Conservation (phyloP, 2,888 invertebrate species). For the Petrolisthes cinctipes region DNA sequence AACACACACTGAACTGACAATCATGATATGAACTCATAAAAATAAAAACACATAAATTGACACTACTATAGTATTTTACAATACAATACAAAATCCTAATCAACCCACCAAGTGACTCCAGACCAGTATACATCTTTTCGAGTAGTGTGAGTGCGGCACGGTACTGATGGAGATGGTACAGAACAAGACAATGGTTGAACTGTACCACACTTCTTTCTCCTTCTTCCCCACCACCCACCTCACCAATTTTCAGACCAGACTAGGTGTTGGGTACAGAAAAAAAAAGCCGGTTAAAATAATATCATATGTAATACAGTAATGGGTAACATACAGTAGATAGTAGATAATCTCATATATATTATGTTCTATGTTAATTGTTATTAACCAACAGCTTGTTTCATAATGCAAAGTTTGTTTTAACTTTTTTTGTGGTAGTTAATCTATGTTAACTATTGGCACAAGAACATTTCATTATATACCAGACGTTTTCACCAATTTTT, state of each 20-base stretch:
- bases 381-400: too few relatives aligned
- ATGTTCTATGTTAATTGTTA: too few relatives aligned
- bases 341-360: too few relatives aligned
- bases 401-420: too few relatives aligned
- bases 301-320: neutral
- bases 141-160: conserved; percentile 74
- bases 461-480: too few relatives aligned
- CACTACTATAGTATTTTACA: neutral
- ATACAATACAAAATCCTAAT: neutral
- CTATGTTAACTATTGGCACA: too few relatives aligned
- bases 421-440: too few relatives aligned
- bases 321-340: neutral
- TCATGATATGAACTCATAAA: too few relatives aligned
- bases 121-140: conserved; percentile 57
- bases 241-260: conserved; percentile 59
- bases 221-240: conserved; percentile 53
- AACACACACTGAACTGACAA: too few relatives aligned
- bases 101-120: conserved; percentile 61
- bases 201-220: conserved; percentile 56
- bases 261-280: neutral
- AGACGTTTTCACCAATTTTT: too few relatives aligned
- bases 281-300: too few relatives aligned
- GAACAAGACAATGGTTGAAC: conserved; percentile 80
- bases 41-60: neutral
- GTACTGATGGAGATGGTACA: conserved; percentile 83